Evolutionary conservation across 2,888 invertebrate species (phyloP), one percentile per base, ranked within the genome.

Genomic region (Cephus runcator): DNA sequence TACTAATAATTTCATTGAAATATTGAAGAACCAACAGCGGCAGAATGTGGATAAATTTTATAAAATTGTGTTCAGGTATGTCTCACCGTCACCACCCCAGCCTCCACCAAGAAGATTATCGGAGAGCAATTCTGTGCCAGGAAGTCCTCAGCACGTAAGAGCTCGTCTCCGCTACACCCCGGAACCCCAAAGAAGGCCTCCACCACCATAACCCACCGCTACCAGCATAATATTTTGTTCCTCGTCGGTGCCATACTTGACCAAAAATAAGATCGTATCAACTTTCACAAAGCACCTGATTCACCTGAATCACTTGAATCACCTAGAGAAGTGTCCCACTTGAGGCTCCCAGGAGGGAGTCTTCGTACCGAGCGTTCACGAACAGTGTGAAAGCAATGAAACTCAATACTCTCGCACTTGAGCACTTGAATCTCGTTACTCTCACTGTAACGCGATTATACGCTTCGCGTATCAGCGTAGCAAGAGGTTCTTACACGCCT

Each of bases 81-180:
- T 94, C 73, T 94, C 94, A 71, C 94, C 94, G 68, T 93, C 93
- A 77, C 94, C 94, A 73, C 94, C 94, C 35, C 92, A 94, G 81
- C 94, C 94, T 68, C 94, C 94, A 4, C 94, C 94, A 11, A 91
- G 95, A 79, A 93, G 95, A 80, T 92, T 95, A 34, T 95, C 95
- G 3, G 95, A 95, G 90, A 95, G 95, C 88, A 93, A 90, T 83
- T 94, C 94, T 40, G 95, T 95, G 78, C 95, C 95, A 34, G 95
- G 95, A 73, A 95, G 95, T 76, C 95, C 95, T 30, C 95, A 94
- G 84, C 94, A 95, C 87, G 92, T 95, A 78, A 93, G 94, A 81
- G 93, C 95, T 30, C 93, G 94, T 81, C 85, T 92, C 84, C 92
- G 91, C 83, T 92, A 92, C 82, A 93, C 93, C 11, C 93, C 93